Percentiles rank a stretch among this genome's conserved stretches.
Evolutionary conservation across 2,888 invertebrate species (phyloP).

Genomic region (Plusia festucae): DNA sequence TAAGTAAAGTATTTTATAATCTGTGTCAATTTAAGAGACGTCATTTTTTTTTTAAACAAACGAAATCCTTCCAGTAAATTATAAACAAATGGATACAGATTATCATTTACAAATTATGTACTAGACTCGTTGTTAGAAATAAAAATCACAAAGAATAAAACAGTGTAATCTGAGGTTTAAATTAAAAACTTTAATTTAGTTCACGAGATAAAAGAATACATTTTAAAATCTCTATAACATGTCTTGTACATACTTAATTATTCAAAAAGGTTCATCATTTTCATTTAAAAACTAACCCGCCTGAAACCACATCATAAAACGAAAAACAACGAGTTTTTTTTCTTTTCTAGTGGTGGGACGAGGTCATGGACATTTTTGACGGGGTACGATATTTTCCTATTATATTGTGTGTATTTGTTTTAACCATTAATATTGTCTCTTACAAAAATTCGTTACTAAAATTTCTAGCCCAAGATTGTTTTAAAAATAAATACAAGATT

Average conservation of each 20-base stretch:
- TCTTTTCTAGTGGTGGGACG: constrained; percentile 98
- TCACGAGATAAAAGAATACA: too few relatives aligned
- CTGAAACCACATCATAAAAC: constrained; percentile 47
- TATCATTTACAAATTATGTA: background rate
- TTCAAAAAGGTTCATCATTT: constrained; percentile 8
- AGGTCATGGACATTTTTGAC: constrained; percentile 98
- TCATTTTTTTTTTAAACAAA: background rate
- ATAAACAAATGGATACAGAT: background rate
- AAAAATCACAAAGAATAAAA: background rate
- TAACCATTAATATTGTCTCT: constrained; percentile 63
- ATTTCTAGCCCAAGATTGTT: background rate
- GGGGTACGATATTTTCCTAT: constrained; percentile 93
- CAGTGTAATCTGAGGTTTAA: background rate
- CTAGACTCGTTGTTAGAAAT: background rate
- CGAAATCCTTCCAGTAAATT: background rate
- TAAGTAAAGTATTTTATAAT: background rate
- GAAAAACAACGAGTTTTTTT: constrained; percentile 81
- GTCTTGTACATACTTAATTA: constrained; percentile 15
- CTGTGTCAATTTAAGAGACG: background rate
- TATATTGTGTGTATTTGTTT: constrained; percentile 77
- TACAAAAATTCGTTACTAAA: background rate
- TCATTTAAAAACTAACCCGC: constrained; percentile 43
- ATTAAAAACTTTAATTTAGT: background rate
- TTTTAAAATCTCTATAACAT: background rate
- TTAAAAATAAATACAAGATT: background rate